Evolutionary conservation across 2,113 vertebrate genomes (phyloP).

Genomic region (Silurus glanis): DNA sequence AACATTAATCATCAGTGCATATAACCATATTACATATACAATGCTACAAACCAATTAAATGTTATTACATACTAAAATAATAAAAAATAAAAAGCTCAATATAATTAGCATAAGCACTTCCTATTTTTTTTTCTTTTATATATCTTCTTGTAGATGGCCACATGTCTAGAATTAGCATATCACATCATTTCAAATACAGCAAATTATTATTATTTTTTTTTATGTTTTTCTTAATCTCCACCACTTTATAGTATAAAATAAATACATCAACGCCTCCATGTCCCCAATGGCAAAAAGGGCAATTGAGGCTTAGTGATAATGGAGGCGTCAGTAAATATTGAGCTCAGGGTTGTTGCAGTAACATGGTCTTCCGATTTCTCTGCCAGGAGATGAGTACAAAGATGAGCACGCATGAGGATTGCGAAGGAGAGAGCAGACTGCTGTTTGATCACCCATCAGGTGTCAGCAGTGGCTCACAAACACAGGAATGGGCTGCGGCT

Average conservation of each 20-base stretch:
- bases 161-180: not conserved
- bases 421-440: constrained; percentile 62
- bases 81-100: not conserved
- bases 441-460: constrained; percentile 79
- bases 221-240: not conserved
- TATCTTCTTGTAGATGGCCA: not conserved
- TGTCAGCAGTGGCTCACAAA: constrained; percentile 75
- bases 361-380: constrained; percentile 70
- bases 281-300: constrained; percentile 55
- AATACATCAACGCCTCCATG: constrained; percentile 50
- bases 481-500: constrained; percentile 71
- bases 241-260: not conserved
- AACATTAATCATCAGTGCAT: not conserved
- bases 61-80: not conserved
- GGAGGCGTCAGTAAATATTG: constrained; percentile 70
- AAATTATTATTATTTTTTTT: constrained; percentile 52
- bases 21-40: not conserved
- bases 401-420: constrained; percentile 70
- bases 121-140: not conserved
- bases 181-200: constrained; percentile 1
- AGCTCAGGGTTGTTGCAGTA: constrained; percentile 67
- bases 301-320: constrained; percentile 60
- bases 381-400: constrained; percentile 67
- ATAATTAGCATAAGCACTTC: not conserved
- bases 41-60: not conserved